Base-by-base conservation (phyloP, 1,140 invertebrate species). In the Dendroctonus valens region DNA sequence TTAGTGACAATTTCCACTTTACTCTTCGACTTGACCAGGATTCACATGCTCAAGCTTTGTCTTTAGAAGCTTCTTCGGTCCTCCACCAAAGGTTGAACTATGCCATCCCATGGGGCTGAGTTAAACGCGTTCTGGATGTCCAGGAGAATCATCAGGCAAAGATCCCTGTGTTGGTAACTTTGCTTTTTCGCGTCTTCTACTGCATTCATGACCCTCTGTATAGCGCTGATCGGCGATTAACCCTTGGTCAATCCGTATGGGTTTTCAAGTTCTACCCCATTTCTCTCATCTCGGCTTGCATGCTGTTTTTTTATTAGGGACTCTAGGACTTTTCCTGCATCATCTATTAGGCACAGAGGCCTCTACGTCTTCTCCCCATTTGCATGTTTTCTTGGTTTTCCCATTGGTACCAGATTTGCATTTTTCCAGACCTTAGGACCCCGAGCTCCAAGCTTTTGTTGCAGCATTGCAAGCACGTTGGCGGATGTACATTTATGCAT, bases 31-130 rank as follows among this genome's bases (percentile, higher is more conserved):
- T 11, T 39, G 7, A 59, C 64, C 9, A 63, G 14, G 0, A 69
- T 9, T 4, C 50, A 48, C 74, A 11, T 38, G 9, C 0, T 70
- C 65, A 0, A 64, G 38, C 37, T 72, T 70, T 2, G 79, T 59
- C 5, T 46, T 40, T 11, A 80, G 52, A 5, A 79, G 49, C 5
- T 72, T 72, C 41, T 81, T 75, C n/a, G 7, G 7, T 14, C 14
- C 49, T 51, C 14, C 14, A 63, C 12, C 26, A 8, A 7, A 50
- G n/a, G n/a, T n/a, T n/a, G n/a, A n/a, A n/a, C n/a, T n/a, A n/a
- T n/a, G n/a, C n/a, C n/a, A n/a, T n/a, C 42, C 42, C 42, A 44
- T n/a, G 42, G 42, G 42, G 42, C 42, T 7, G 7, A 7, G n/a
- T 44, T 44, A n/a, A 44, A 44, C n/a, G n/a, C 42, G n/a, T 44